Base-by-base conservation (phyloP, 2,888 invertebrate genomes). In the Ochlodes sylvanus region DNA sequence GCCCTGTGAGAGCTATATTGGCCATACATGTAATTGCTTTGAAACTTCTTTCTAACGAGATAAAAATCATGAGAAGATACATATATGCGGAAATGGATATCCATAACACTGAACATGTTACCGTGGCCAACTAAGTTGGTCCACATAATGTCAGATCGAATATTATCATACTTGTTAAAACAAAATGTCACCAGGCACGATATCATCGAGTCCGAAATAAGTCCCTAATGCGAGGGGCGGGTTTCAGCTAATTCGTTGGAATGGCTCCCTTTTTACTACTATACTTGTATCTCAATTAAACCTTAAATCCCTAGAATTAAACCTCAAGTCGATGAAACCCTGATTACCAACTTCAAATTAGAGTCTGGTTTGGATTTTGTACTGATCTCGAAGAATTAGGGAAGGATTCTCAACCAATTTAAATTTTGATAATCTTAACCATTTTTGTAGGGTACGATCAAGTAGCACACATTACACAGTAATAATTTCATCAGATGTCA, bases 261-360 rank as follows among this genome's bases (percentile, higher is more conserved):
- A 52, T 65, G 38, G 58, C 65, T 56, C 57, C 27, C 34, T 65
- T 65, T 65, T 65, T 65, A 65, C 58, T 65, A 47, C 65, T 58
- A 65, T 41, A 57, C 65, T 50, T 47, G 57, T 50, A 65, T 65
- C 57, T 52, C 50, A 65, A 58, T 47, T 65, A 21, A 65, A 65
- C 47, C 44, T 58, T 41, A 52, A 65, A 19, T 52, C 58, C 57
- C 44, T 55, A 14, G 50, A 58, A 65, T 65, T 57, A 21, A 57
- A 50, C 50, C 21, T 47, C 17, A 44, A 64, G 21, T 65, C 57
- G 41, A 50, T 58, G 50, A 65, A 58, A n/a, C 58, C 50, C 41
- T 14, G 65, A 65, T 65, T 65, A 65, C 58, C 56, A 65, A 65
- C 41, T 65, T 65, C 15, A 58, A 66, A 66, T 66, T 66, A 66